phyloP scores from a whole-genome alignment of 2,888 invertebrate genomes.

The Drosophila prostipennis region DNA sequence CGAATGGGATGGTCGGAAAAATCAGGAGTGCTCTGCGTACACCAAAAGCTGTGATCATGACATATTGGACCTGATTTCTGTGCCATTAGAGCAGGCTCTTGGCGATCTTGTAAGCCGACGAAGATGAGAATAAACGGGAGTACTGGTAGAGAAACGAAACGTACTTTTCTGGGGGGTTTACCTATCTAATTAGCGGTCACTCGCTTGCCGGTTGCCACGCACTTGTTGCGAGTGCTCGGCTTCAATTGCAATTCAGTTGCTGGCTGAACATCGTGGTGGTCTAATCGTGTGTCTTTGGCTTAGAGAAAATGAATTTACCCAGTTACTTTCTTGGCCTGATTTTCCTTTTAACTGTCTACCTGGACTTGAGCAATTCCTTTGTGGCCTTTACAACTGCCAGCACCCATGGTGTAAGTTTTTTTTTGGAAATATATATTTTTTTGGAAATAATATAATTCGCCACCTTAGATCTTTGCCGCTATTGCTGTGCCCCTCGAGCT shows the following conservation, averaged over 20 bases:
- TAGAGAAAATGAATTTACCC: slow-evolving; percentile 34
- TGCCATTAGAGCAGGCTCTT: slow-evolving; percentile 76
- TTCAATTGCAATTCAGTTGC: slow-evolving; percentile 42
- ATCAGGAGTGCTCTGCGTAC: slow-evolving; percentile 59
- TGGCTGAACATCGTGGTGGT: slow-evolving; percentile 26
- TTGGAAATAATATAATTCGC: too few species aligned
- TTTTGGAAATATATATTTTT: too few species aligned
- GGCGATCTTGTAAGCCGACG: slow-evolving; percentile 47
- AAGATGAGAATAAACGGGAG: slow-evolving; percentile 58
- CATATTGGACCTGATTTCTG: slow-evolving; percentile 78
- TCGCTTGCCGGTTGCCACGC: slow-evolving; percentile 35
- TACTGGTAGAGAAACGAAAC: slow-evolving; percentile 9
- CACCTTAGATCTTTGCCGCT: slow-evolving; percentile 88
- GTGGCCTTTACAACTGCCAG: slow-evolving; percentile 79
- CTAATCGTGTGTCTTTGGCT: slow-evolving; percentile 7
- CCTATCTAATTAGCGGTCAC: slow-evolving; percentile 50
- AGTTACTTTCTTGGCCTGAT: slow-evolving; percentile 4
- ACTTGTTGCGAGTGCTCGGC: slow-evolving; percentile 24
- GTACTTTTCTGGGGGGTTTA: slow-evolving; percentile 38
- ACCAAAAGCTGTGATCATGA: slow-evolving; percentile 66
- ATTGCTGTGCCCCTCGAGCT: slow-evolving; percentile 89
- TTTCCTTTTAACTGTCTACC: slow-evolving; percentile 20
- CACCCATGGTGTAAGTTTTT: slow-evolving; percentile 81
- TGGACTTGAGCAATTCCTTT: slow-evolving; percentile 36
- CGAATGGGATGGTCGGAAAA: slow-evolving; percentile 73